Conservation (phyloP, 2,113 vertebrate genomes). For the Gulo gulo region DNA sequence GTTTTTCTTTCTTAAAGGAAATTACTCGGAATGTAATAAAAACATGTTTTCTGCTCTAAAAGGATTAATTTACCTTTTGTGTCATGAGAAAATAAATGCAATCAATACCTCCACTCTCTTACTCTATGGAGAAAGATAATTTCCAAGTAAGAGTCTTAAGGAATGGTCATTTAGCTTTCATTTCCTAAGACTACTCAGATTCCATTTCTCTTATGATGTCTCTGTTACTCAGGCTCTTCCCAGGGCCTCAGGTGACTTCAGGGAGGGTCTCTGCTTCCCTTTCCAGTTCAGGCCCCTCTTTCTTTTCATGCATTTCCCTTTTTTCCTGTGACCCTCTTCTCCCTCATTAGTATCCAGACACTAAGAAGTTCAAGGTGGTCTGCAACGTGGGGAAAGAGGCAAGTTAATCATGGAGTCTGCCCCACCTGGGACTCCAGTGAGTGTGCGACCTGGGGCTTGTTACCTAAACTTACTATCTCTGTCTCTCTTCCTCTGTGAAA, state of each 20-base stretch:
- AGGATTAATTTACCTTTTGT: slow-evolving; percentile 75
- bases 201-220: neutral
- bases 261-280: neutral
- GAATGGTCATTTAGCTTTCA: neutral
- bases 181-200: neutral
- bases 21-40: slow-evolving; percentile 79
- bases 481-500: neutral
- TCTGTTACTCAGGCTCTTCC: neutral
- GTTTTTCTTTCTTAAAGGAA: slow-evolving; percentile 74
- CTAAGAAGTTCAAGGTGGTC: neutral
- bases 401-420: neutral
- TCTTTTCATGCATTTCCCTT: neutral
- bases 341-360: neutral
- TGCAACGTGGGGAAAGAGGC: neutral
- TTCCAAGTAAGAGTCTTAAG: neutral
- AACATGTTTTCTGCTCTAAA: slow-evolving; percentile 70
- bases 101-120: slow-evolving; percentile 65
- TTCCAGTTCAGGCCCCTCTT: neutral
- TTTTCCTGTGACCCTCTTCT: neutral
- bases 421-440: accelerated
- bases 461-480: neutral
- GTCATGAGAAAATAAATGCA: slow-evolving; percentile 74
- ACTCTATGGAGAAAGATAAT: slow-evolving; percentile 24
- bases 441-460: neutral
- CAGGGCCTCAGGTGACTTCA: neutral